A percentile compares a stretch with the other conserved stretches of the same genome.
Evolutionary conservation across 2,888 invertebrate genomes (phyloP).

Genomic region (Protonemura montana): DNA sequence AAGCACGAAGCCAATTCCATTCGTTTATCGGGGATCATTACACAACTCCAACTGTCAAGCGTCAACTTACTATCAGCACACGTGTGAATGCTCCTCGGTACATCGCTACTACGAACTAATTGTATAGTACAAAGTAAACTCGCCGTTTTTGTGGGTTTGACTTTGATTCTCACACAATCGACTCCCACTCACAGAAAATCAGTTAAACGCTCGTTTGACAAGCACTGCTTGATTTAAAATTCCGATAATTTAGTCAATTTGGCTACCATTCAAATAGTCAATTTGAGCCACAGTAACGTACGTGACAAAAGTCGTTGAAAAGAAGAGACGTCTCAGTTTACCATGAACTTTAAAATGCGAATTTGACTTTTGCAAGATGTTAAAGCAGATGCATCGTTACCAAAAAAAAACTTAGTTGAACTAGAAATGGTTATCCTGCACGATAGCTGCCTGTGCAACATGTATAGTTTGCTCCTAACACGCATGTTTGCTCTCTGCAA

Average conservation of each 20-base stretch:
- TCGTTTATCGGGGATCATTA: neutral
- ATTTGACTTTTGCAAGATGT: slow-evolving; percentile 12
- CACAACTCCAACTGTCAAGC: neutral
- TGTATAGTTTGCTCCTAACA: neutral
- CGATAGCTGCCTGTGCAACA: neutral
- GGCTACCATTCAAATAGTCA: neutral
- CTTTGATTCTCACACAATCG: neutral
- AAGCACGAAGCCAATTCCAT: no score
- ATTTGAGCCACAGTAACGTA: neutral
- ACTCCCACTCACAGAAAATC: neutral
- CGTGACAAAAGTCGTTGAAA: neutral
- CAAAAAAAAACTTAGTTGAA: neutral
- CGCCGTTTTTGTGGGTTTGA: neutral
- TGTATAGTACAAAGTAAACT: no score
- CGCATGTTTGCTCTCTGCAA: neutral
- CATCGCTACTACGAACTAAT: no score
- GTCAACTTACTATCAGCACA: neutral
- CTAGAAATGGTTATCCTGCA: neutral
- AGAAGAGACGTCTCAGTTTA: neutral
- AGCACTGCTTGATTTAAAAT: neutral
- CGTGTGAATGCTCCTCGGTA: no score
- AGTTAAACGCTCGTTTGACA: neutral
- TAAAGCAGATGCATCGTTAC: neutral
- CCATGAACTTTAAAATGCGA: neutral
- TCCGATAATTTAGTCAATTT: neutral